Conservation (phyloP, 2,797 vertebrate genomes). For the Gallirallus australis region DNA sequence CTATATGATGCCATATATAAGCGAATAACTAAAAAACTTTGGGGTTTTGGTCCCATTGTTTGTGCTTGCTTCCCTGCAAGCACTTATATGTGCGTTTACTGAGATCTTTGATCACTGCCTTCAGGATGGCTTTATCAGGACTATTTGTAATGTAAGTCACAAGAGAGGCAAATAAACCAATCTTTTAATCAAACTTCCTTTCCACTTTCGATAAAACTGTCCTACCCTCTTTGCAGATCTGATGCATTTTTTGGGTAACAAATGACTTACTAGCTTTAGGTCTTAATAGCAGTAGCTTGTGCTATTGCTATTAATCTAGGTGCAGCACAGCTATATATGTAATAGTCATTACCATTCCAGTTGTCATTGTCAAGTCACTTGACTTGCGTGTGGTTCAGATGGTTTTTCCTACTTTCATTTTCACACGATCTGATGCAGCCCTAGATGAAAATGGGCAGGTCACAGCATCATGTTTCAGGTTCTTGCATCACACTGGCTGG, state of each 20-base stretch:
- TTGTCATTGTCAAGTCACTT: background rate
- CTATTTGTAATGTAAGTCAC: background rate
- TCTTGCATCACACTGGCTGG: accelerated
- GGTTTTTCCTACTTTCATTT: background rate
- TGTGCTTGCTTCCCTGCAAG: background rate
- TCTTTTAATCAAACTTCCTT: constrained; percentile 1
- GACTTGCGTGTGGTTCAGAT: background rate
- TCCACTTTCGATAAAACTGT: background rate
- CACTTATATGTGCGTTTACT: background rate
- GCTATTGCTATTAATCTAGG: background rate
- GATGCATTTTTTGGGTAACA: background rate
- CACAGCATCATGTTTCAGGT: background rate
- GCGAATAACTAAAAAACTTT: background rate
- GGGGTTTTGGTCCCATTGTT: background rate
- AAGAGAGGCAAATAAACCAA: background rate
- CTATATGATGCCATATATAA: background rate
- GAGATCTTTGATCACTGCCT: background rate
- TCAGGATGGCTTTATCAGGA: background rate
- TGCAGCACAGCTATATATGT: background rate
- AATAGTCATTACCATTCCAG: too few relatives aligned
- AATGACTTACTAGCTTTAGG: background rate
- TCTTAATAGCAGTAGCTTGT: background rate
- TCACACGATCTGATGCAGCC: background rate
- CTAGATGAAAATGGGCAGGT: background rate
- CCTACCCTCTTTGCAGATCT: background rate